Percentiles rank a stretch among this genome's conserved stretches.
Conservation (phyloP, 2,113 vertebrate genomes). For the Labeo catla region DNA sequence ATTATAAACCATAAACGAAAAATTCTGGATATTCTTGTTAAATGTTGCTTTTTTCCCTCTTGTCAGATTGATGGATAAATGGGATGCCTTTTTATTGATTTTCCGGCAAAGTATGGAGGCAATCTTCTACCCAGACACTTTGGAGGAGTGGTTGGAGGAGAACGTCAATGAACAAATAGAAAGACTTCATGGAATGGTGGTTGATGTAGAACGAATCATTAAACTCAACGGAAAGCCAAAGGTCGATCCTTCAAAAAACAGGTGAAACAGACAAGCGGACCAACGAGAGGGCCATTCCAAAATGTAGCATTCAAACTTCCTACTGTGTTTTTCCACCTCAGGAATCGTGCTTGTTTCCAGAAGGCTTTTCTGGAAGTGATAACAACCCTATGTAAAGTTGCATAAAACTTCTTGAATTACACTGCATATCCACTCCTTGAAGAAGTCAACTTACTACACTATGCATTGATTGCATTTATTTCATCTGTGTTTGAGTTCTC, state of each 20-base stretch:
- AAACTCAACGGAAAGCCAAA: constrained; percentile 65
- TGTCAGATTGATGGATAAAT: constrained; percentile 71
- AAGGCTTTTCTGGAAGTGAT: not conserved
- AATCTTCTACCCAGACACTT: constrained; percentile 74
- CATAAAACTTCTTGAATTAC: not conserved
- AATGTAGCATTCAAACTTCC: not conserved
- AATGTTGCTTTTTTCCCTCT: not conserved
- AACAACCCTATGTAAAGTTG: not conserved
- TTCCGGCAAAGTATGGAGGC: constrained; percentile 70
- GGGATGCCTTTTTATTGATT: constrained; percentile 68
- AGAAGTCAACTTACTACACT: not conserved
- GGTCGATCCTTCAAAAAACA: not conserved
- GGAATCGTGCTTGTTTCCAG: not conserved
- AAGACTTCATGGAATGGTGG: constrained; percentile 66
- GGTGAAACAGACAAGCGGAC: not conserved
- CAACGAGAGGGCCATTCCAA: not conserved
- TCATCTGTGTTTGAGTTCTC: not conserved
- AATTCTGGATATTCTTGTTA: not conserved
- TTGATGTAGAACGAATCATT: constrained; percentile 71
- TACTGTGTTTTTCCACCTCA: not conserved
- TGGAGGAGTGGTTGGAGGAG: constrained; percentile 83
- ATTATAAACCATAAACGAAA: not conserved
- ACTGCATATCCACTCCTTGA: not conserved
- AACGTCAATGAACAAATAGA: constrained; percentile 75
- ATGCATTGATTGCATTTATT: not conserved